A percentile compares a stretch with the other conserved stretches of the same genome.
Evolutionary conservation across 2,113 vertebrate genomes (phyloP).

Genomic region (Melozone crissalis): DNA sequence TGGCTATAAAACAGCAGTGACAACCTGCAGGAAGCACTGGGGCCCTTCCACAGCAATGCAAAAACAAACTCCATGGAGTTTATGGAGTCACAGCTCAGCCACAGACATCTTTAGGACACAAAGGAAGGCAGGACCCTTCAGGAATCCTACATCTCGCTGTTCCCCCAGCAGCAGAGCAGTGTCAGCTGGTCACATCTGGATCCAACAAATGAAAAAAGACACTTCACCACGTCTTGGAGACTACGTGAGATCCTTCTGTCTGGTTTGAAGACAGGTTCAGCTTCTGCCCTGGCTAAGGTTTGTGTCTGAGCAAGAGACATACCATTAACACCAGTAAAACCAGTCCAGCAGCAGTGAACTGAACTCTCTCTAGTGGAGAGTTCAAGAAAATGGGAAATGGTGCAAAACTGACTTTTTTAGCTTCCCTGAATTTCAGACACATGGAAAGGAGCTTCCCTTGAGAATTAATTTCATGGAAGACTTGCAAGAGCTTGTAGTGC

Average conservation of each 20-base stretch:
- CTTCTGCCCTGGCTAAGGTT: not conserved
- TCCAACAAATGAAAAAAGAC: not conserved
- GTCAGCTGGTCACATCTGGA: not conserved
- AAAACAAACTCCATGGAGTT: not conserved
- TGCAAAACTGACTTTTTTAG: not conserved
- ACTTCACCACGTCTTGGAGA: not conserved
- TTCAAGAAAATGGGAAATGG: not conserved
- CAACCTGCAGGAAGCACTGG: not conserved
- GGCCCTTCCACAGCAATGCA: not conserved
- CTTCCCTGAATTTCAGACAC: not conserved
- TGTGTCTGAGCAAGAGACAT: not conserved
- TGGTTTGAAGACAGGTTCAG: not conserved
- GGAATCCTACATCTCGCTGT: not conserved
- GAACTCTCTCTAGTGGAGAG: not conserved
- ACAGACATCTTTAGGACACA: not conserved
- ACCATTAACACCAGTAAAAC: not conserved
- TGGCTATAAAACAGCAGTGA: not conserved
- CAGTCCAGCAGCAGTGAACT: not conserved
- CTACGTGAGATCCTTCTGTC: not conserved
- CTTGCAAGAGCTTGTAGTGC: not conserved
- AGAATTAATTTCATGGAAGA: not conserved
- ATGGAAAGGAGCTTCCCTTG: not conserved
- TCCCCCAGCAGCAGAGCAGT: not conserved
- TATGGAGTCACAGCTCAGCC: not conserved
- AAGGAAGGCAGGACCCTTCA: not conserved